phyloP scores from a whole-genome alignment of 1,140 invertebrate species.

The Phthorimaea operculella region DNA sequence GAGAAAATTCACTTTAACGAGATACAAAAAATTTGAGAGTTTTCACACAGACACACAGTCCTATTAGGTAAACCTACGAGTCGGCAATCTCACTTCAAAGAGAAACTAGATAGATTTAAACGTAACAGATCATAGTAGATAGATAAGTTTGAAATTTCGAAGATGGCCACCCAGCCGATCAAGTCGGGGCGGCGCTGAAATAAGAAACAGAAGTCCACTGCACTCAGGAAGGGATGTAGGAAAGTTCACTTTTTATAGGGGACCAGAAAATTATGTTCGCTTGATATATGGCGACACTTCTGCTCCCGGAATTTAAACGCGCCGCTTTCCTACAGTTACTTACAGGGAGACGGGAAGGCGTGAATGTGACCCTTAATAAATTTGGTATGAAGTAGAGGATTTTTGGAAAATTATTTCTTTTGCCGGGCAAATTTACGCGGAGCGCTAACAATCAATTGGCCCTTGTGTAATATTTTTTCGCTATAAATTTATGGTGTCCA shows the following conservation, averaged over 20 bases:
- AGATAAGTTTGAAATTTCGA: too few species aligned
- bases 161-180: too few species aligned
- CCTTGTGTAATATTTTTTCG: not conserved
- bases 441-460: conserved; percentile 5
- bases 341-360: conserved; percentile 34
- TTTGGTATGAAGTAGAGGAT: conserved; percentile 39
- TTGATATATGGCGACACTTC: conserved; percentile 60
- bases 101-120: too few species aligned
- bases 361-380: conserved; percentile 53
- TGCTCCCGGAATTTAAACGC: conserved; percentile 54
- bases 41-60: too few species aligned
- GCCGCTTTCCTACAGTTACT: conserved; percentile 49
- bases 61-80: too few species aligned
- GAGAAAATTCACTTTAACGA: too few species aligned
- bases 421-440: conserved; percentile 12
- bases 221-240: conserved; percentile 29
- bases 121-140: too few species aligned
- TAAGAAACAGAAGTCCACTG: conserved; percentile 53
- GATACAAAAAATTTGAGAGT: too few species aligned
- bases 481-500: not conserved
- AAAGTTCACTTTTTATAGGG: conserved; percentile 58
- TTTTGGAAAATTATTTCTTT: conserved; percentile 29
- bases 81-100: too few species aligned
- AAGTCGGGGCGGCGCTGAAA: conserved; percentile 32
- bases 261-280: conserved; percentile 50